Conservation (phyloP, 2,797 vertebrate species). For the Rhinoraja longicauda region DNA sequence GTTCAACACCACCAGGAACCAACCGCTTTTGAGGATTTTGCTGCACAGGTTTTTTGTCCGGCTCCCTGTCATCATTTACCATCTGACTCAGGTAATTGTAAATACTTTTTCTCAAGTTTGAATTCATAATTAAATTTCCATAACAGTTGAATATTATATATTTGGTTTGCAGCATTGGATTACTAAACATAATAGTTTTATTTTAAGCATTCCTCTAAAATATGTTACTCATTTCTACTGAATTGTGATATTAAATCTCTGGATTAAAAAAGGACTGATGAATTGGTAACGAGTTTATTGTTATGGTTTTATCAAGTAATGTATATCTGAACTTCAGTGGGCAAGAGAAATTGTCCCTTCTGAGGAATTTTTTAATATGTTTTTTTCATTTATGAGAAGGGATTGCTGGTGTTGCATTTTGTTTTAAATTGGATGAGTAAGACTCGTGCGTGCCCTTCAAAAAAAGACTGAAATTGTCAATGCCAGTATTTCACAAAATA, state of each 20-base stretch:
- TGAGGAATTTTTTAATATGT: not conserved
- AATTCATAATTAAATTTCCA: not conserved
- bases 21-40: conserved; percentile 92
- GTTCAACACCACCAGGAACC: conserved; percentile 91
- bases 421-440: not conserved
- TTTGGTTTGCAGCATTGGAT: not conserved
- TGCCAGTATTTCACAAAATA: not conserved
- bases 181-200: not conserved
- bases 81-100: conserved; percentile 74
- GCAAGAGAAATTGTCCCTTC: not conserved
- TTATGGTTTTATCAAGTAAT: not conserved
- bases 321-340: not conserved
- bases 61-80: conserved; percentile 84
- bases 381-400: not conserved
- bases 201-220: not conserved
- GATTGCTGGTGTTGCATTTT: not conserved
- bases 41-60: conserved; percentile 91
- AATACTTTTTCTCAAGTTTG: conserved; percentile 29
- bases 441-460: not conserved
- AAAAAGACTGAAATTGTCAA: not conserved
- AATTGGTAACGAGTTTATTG: not conserved
- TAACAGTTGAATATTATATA: not conserved
- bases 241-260: not conserved
- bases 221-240: not conserved
- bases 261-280: no score